Percentiles rank a stretch among this genome's conserved stretches.
Conservation (phyloP, 2,888 invertebrate genomes). For the Watsonalla cultraria region DNA sequence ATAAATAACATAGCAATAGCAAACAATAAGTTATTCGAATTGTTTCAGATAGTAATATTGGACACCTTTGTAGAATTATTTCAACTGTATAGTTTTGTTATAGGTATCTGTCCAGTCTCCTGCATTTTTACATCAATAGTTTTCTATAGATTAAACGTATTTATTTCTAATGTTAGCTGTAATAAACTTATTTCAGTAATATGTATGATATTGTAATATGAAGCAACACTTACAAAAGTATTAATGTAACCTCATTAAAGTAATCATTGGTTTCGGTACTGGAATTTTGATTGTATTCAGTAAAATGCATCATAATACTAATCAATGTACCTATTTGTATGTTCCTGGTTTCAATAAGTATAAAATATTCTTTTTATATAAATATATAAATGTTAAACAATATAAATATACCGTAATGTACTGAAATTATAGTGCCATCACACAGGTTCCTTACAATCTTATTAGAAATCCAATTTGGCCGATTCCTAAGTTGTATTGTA, state of each 20-base stretch:
- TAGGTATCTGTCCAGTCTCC: too few relatives aligned
- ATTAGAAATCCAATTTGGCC: too few relatives aligned
- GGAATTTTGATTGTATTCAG: not conserved
- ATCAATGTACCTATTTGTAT: not conserved
- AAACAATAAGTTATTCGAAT: slow-evolving; percentile 25
- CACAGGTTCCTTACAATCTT: slow-evolving; percentile 49
- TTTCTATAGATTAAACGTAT: slow-evolving; percentile 1
- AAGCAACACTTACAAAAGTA: not conserved
- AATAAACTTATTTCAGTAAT: not conserved
- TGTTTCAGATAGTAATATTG: too few relatives aligned
- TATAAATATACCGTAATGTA: not conserved
- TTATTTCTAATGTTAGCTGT: slow-evolving; percentile 10
- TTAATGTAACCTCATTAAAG: not conserved
- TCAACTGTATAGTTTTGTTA: too few relatives aligned
- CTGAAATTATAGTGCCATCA: slow-evolving; percentile 50
- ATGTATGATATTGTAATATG: not conserved
- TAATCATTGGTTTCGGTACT: not conserved
- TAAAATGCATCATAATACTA: slow-evolving; percentile 7
- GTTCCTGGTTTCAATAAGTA: slow-evolving; percentile 5
- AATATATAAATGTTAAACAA: slow-evolving; percentile 3
- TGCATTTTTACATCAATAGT: slow-evolving; percentile 7
- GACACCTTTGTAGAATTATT: too few relatives aligned
- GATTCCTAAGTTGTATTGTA: too few relatives aligned
- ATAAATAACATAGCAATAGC: slow-evolving; percentile 32
- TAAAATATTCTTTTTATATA: slow-evolving; percentile 11